Base-by-base conservation (phyloP, 1,140 invertebrate species). In the Drosophila parvula region DNA sequence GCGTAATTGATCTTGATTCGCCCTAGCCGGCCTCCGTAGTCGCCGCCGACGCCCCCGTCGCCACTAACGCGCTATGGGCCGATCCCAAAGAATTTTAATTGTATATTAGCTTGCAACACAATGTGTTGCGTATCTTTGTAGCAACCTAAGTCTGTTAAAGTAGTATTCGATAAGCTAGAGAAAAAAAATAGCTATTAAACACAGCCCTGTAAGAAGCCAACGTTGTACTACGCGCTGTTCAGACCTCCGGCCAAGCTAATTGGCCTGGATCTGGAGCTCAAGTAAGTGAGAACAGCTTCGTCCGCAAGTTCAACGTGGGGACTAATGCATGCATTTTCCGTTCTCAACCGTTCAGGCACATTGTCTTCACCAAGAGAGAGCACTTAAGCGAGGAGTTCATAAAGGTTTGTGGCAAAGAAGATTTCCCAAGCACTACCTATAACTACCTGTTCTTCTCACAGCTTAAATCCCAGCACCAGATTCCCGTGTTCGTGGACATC, bases 401-500 rank as follows among this genome's bases (percentile, higher is more conserved):
- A 4, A 88, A 88, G 81, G 90, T 88, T 63, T 18, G 47, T 55
- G 38, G 14, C 7, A 36, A 18, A 8, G 8, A 14, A 3, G 12
- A 12, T 18, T 0, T 22, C 2, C 22, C 0, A 18, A 2, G 10
- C 22, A 18, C 10, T 9, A n/a, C 14, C 16, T 3, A 2, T 36
- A 27, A 48, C 3, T n/a, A n/a, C 12, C 14, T 16, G 6, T 16
- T n/a, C 7, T 44, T 4, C 9, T 84, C 82, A 43, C 57, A 94
- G 95, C 92, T 96, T 8, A 95, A 95, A 92, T 94, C 94, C 8
- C 93, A 94, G 63, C 95, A 95, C 67, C 94, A 93, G 2, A 92
- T 96, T 70, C 95, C 95, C 1, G 94, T 94, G 6, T 92, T 96
- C 6, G 93, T 95, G 63, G 95, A 96, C 79, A 93, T 94, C 56